These are phyloP conservation scores for Propithecus perrieri DNA, from an alignment of 2,797 vertebrate species.

Conservation along the genomic window DNA sequence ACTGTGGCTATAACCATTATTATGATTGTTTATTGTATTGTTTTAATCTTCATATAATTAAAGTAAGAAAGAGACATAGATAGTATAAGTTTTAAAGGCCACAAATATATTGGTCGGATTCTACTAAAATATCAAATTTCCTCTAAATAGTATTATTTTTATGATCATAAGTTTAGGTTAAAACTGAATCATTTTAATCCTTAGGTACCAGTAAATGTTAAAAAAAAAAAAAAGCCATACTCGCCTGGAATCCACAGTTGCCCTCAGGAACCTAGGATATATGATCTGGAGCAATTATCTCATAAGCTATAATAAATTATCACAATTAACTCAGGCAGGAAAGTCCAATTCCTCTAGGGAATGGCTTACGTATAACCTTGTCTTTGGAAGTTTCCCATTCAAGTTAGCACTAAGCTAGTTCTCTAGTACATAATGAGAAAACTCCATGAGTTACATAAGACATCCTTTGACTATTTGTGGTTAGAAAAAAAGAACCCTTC, in stretches of 20 bases:
- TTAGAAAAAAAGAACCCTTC: background rate
- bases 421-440: background rate
- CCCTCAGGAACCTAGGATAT: background rate
- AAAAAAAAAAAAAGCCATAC: background rate
- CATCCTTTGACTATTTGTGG: background rate
- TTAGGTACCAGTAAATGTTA: background rate
- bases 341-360: background rate
- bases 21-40: background rate
- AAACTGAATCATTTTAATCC: background rate
- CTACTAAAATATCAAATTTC: background rate
- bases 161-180: background rate
- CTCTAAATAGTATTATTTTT: background rate
- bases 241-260: background rate
- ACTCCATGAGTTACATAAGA: background rate
- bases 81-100: background rate
- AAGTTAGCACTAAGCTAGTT: background rate
- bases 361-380: background rate
- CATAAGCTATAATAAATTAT: background rate
- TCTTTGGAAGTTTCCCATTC: background rate
- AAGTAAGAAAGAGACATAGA: background rate
- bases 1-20: background rate
- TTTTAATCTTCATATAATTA: background rate
- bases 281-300: background rate
- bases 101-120: background rate
- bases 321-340: background rate